These are phyloP conservation scores for Andrena marginata DNA, from an alignment of 2,888 invertebrate species.

Conservation along the genomic window DNA sequence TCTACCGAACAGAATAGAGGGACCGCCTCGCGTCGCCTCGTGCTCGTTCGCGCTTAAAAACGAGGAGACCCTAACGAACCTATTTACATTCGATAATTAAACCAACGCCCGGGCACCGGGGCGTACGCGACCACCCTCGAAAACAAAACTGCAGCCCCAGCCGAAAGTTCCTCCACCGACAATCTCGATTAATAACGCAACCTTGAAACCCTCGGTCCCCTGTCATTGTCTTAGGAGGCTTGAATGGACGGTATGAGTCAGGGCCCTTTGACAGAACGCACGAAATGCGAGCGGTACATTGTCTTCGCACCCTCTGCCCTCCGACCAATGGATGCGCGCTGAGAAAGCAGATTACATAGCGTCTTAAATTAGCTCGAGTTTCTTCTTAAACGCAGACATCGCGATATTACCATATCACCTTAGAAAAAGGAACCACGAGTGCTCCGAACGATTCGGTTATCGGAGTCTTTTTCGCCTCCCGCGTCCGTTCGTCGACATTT, in stretches of 20 bases:
- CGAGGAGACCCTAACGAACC: conserved; percentile 74
- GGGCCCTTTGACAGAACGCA: conserved; percentile 20
- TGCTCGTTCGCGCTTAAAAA: conserved; percentile 62
- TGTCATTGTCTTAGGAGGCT: conserved; percentile 65
- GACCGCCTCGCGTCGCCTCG: background rate
- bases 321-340: conserved; percentile 1
- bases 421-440: no score
- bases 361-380: no score
- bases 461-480: no score
- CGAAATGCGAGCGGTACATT: conserved; percentile 49
- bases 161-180: conserved; percentile 24
- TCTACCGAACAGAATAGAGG: background rate
- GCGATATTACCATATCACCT: no score
- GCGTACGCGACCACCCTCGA: conserved; percentile 32
- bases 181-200: conserved; percentile 75
- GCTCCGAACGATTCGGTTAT: background rate
- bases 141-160: conserved; percentile 49
- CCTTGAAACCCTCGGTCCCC: conserved; percentile 66
- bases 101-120: conserved; percentile 50
- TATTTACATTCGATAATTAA: conserved; percentile 80
- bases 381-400: no score
- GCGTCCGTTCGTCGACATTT: no score
- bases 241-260: conserved; percentile 56
- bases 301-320: conserved; percentile 37
- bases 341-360: background rate